These are phyloP conservation scores for Tinea pellionella DNA, from an alignment of 2,888 invertebrate species.

Conservation along the genomic window DNA sequence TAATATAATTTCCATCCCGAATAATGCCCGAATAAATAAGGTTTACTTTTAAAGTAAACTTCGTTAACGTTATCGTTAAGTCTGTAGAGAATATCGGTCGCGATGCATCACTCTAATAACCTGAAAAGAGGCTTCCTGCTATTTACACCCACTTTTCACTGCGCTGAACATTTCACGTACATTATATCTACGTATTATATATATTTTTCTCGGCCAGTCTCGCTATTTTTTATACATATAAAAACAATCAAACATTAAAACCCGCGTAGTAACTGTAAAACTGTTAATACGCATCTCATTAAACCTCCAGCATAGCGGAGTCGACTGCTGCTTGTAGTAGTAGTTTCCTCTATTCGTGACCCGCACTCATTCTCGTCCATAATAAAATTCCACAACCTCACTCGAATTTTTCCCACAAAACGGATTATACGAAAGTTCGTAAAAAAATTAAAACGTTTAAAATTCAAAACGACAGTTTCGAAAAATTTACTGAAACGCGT, in stretches of 20 bases:
- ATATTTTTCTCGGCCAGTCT: not conserved
- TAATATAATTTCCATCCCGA: too few relatives aligned
- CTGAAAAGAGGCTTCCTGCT: conserved; percentile 6
- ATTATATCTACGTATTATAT: not conserved
- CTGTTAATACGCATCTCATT: too few relatives aligned
- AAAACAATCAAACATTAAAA: too few relatives aligned
- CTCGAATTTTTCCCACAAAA: too few relatives aligned
- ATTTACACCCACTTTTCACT: conserved; percentile 4
- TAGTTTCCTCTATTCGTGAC: too few relatives aligned
- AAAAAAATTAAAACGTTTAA: too few relatives aligned
- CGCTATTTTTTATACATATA: not conserved
- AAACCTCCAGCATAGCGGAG: too few relatives aligned
- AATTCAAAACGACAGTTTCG: not conserved
- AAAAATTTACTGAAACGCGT: not conserved
- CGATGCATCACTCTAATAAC: conserved; percentile 6
- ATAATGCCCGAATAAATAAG: too few relatives aligned
- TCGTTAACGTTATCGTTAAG: not conserved
- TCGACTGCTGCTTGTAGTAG: too few relatives aligned
- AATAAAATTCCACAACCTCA: not conserved
- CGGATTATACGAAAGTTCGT: not conserved
- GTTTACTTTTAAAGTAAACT: too few relatives aligned
- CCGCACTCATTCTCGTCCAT: too few relatives aligned
- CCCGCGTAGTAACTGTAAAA: too few relatives aligned
- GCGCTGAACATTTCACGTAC: not conserved
- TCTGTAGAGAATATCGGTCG: not conserved